phyloP scores from a whole-genome alignment of 1,140 invertebrate genomes.

The Heliothis virescens region DNA sequence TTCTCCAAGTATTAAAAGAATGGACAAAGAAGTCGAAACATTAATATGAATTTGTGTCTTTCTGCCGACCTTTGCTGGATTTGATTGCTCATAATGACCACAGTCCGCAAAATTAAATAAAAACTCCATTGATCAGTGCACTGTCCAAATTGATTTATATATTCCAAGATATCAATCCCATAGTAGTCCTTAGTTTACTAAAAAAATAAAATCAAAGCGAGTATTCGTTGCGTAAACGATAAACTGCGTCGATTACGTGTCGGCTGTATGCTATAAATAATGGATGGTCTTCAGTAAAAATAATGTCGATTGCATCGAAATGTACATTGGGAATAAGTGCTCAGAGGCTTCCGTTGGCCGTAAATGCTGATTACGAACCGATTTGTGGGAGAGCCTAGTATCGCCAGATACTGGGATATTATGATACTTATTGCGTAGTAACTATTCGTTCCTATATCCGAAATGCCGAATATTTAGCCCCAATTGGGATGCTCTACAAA shows the following conservation, averaged over 20 bases:
- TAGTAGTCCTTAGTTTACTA: constrained; percentile 35
- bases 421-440: constrained; percentile 39
- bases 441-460: constrained; percentile 1
- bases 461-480: too few relatives aligned
- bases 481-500: too few relatives aligned
- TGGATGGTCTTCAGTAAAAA: constrained; percentile 58
- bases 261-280: constrained; percentile 64
- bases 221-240: constrained; percentile 57
- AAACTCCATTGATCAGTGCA: background rate
- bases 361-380: constrained; percentile 49
- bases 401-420: constrained; percentile 8
- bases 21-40: too few relatives aligned
- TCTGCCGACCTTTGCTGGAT: background rate
- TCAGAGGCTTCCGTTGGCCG: constrained; percentile 49
- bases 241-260: constrained; percentile 55
- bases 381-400: constrained; percentile 34
- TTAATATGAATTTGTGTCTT: too few relatives aligned
- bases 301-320: constrained; percentile 53
- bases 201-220: constrained; percentile 53
- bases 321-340: constrained; percentile 44
- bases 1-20: too few relatives aligned
- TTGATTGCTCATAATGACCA: too few relatives aligned
- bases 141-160: constrained; percentile 25
- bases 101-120: background rate
- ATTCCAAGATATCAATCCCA: constrained; percentile 32